Evolutionary conservation across 2,113 vertebrate species (phyloP).

Genomic region (Aegithalos caudatus): DNA sequence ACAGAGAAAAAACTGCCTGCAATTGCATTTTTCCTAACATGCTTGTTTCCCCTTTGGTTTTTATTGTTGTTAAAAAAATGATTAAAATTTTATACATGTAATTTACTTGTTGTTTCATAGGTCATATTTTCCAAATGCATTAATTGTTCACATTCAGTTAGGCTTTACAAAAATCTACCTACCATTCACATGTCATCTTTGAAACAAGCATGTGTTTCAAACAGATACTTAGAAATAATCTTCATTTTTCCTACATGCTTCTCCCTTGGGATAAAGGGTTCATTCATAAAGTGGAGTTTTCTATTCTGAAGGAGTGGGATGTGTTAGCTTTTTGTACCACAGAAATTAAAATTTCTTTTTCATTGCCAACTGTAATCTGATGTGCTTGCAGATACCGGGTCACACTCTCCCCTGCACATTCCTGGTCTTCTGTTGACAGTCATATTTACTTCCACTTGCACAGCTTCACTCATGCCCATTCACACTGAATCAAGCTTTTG

Average conservation of each 20-base stretch:
- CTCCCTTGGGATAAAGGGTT: neutral
- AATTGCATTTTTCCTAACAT: neutral
- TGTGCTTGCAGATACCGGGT: neutral
- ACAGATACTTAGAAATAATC: neutral
- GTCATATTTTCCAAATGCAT: neutral
- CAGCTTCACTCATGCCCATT: neutral
- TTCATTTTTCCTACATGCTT: neutral
- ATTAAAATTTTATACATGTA: too few species aligned
- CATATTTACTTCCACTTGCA: neutral
- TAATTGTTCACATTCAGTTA: neutral
- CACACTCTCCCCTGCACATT: neutral
- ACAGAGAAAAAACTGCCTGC: neutral
- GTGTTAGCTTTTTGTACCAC: neutral
- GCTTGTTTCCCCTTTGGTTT: neutral
- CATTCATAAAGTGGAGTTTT: neutral
- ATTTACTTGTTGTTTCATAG: neutral
- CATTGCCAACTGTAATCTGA: neutral
- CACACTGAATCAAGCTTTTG: neutral
- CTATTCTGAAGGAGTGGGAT: neutral
- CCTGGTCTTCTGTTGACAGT: constrained; percentile 4
- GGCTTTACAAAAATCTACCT: neutral
- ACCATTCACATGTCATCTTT: accelerated
- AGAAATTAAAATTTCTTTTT: neutral
- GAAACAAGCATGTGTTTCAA: neutral
- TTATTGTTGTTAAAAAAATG: neutral